Conservation (phyloP, 2,113 vertebrate species). For the Perccottus glenii region DNA sequence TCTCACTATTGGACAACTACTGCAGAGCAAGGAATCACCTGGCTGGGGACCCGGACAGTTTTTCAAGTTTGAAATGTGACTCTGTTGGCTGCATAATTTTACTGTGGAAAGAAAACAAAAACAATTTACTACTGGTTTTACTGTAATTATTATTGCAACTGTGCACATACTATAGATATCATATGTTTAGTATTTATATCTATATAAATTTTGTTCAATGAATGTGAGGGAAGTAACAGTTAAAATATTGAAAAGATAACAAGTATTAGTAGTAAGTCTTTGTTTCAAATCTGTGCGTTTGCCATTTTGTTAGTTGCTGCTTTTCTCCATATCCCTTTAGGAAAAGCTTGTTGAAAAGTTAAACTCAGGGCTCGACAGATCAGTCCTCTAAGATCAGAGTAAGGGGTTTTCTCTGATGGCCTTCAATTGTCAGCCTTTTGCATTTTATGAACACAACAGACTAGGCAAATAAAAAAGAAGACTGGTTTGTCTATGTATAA, state of each 20-base stretch:
- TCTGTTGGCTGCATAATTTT: background rate
- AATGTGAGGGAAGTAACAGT: constrained; percentile 4
- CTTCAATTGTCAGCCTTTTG: constrained; percentile 27
- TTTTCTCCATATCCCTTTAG: constrained; percentile 26
- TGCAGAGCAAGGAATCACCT: constrained; percentile 7
- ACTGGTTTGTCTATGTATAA: constrained; percentile 37
- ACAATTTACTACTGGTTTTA: constrained; percentile 30
- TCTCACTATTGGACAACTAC: constrained; percentile 11
- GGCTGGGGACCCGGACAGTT: constrained; percentile 4
- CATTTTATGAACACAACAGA: background rate
- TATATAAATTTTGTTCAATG: constrained; percentile 18
- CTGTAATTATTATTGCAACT: constrained; percentile 29
- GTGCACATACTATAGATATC: constrained; percentile 32
- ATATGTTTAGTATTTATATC: constrained; percentile 48
- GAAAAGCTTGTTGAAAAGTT: constrained; percentile 36
- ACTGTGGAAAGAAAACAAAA: constrained; percentile 4
- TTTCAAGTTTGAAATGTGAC: constrained; percentile 13
- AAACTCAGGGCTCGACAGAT: constrained; percentile 55
- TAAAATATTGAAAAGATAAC: constrained; percentile 19
- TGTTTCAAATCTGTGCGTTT: constrained; percentile 5
- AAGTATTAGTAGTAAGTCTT: background rate
- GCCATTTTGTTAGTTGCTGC: constrained; percentile 30
- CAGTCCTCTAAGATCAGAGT: constrained; percentile 24
- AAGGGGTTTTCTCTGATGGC: constrained; percentile 19
- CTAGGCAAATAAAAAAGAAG: background rate